phyloP scores from a whole-genome alignment of 2,797 vertebrate genomes.

The Notolepis coatsorum region DNA sequence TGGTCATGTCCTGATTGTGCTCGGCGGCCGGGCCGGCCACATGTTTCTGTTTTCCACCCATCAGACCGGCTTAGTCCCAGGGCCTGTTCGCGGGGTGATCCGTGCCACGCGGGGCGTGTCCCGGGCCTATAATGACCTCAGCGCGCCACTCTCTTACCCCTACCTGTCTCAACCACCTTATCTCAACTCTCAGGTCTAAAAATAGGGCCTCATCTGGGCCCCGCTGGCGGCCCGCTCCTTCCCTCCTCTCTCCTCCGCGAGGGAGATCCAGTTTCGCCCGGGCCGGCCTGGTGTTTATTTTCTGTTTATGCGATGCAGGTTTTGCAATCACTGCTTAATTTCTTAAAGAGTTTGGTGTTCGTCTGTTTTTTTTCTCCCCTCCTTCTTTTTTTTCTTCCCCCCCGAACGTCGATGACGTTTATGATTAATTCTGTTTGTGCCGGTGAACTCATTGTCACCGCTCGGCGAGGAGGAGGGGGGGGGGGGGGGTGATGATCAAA shows the following conservation, averaged over 20 bases:
- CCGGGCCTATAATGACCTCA: conserved; percentile 36
- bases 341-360: conserved; percentile 43
- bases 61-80: conserved; percentile 44
- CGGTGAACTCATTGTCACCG: conserved; percentile 58
- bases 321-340: conserved; percentile 73
- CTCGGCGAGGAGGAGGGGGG: conserved; percentile 15
- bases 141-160: conserved; percentile 41
- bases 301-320: conserved; percentile 64
- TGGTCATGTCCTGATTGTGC: conserved; percentile 64
- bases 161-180: conserved; percentile 57
- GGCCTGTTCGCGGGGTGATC: conserved; percentile 12
- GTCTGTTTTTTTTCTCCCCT: conserved; percentile 17
- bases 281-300: conserved; percentile 62
- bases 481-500: conserved; percentile 15
- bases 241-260: not conserved
- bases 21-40: conserved; percentile 46
- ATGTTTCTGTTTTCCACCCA: conserved; percentile 67
- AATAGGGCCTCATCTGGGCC: conserved; percentile 52
- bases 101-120: conserved; percentile 1
- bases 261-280: conserved; percentile 64
- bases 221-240: conserved; percentile 14
- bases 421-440: conserved; percentile 70
- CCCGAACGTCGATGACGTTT: conserved; percentile 46
- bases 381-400: too few species aligned
- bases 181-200: conserved; percentile 54